A percentile compares a stretch with the other conserved stretches of the same genome.
phyloP scores from a whole-genome alignment of 2,888 invertebrate species.

The Drosophila sordidapex region DNA sequence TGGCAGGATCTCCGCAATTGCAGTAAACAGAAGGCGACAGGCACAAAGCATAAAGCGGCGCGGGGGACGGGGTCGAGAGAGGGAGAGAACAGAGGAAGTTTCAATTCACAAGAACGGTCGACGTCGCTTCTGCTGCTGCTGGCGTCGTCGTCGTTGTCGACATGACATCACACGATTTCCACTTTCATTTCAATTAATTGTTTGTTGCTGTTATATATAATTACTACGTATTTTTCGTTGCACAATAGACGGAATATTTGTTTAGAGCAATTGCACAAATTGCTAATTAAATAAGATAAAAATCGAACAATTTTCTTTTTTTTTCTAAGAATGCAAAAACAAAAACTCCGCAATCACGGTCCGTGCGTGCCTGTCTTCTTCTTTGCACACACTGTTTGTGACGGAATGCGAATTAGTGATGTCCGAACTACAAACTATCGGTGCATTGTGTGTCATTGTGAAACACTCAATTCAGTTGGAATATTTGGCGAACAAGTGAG shows the following conservation, averaged over 20 bases:
- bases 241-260: slow-evolving; percentile 60
- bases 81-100: slow-evolving; percentile 65
- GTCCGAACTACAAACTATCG: slow-evolving; percentile 14
- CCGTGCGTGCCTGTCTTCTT: slow-evolving; percentile 49
- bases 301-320: slow-evolving; percentile 41
- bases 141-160: slow-evolving; percentile 39
- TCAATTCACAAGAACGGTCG: slow-evolving; percentile 73
- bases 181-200: slow-evolving; percentile 62
- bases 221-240: slow-evolving; percentile 65
- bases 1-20: slow-evolving; percentile 31
- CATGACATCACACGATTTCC: slow-evolving; percentile 73
- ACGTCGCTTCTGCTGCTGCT: slow-evolving; percentile 47
- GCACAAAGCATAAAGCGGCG: slow-evolving; percentile 22
- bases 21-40: slow-evolving; percentile 25
- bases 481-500: background rate
- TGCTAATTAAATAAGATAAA: slow-evolving; percentile 49
- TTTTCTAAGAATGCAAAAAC: slow-evolving; percentile 68
- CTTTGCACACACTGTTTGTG: slow-evolving; percentile 64
- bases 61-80: slow-evolving; percentile 12
- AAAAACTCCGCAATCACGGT: slow-evolving; percentile 74
- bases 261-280: slow-evolving; percentile 44
- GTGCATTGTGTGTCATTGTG: background rate
- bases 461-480: slow-evolving; percentile 5
- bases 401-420: slow-evolving; percentile 62
- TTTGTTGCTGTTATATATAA: slow-evolving; percentile 14